These are phyloP conservation scores for Orussus abietinus DNA, from an alignment of 1,140 invertebrate genomes.

Conservation along the genomic window DNA sequence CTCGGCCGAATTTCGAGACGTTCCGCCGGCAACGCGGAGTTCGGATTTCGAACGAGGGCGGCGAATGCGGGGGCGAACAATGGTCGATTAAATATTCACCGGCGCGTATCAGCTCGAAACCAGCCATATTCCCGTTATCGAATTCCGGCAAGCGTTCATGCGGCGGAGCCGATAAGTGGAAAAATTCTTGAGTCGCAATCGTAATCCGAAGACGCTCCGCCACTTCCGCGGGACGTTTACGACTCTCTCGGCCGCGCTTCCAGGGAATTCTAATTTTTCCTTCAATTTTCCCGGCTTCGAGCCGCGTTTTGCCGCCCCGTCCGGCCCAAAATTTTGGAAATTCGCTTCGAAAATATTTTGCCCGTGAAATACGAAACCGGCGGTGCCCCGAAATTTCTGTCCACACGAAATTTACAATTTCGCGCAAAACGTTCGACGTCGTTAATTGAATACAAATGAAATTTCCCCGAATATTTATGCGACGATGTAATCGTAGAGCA, in stretches of 20 bases:
- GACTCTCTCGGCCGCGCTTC: slow-evolving; percentile 6
- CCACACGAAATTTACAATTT: no score
- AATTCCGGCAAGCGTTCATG: slow-evolving; percentile 49
- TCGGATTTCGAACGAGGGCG: slow-evolving; percentile 7
- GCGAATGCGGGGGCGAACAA: slow-evolving; percentile 11
- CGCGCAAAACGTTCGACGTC: no score
- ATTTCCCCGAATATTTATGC: no score
- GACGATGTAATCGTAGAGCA: no score
- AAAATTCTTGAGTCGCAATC: slow-evolving; percentile 52
- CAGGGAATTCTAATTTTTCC: slow-evolving; percentile 37
- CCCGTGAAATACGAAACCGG: no score
- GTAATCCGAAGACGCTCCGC: slow-evolving; percentile 39
- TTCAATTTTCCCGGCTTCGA: slow-evolving; percentile 43
- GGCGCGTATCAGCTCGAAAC: slow-evolving; percentile 28
- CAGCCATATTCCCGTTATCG: slow-evolving; percentile 44
- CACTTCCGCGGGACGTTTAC: slow-evolving; percentile 11
- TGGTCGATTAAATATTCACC: slow-evolving; percentile 37
- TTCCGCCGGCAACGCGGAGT: slow-evolving; percentile 3
- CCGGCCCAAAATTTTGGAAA: no score
- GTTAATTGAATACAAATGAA: no score
- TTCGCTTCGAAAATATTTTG: no score
- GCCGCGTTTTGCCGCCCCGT: no score
- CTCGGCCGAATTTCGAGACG: slow-evolving; percentile 14
- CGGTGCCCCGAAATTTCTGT: no score
- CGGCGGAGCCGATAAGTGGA: slow-evolving; percentile 50